Percentiles rank a stretch among this genome's conserved stretches.
Evolutionary conservation across 2,113 vertebrate species (phyloP).

Genomic region (Callaeas wilsoni): DNA sequence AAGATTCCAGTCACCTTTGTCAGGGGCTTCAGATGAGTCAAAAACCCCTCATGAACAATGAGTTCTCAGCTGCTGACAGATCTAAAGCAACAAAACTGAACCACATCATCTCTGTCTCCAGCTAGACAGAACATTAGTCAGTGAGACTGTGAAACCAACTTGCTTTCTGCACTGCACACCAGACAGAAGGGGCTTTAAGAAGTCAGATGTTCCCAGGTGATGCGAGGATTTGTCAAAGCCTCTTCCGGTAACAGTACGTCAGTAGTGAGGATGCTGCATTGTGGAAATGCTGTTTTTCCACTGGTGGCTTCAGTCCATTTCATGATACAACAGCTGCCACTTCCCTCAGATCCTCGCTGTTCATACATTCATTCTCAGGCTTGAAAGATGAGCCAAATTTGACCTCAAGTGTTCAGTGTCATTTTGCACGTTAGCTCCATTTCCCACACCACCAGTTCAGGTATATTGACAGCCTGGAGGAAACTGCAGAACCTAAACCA

Average conservation of each 20-base stretch:
- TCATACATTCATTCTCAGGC: neutral
- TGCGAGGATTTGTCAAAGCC: constrained; percentile 23
- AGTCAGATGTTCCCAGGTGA: constrained; percentile 57
- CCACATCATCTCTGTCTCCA: constrained; percentile 19
- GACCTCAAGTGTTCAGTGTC: neutral
- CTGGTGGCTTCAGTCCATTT: neutral
- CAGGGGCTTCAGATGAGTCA: constrained; percentile 49
- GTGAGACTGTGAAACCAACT: constrained; percentile 18
- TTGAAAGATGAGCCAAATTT: neutral
- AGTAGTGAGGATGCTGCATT: neutral
- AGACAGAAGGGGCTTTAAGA: constrained; percentile 13
- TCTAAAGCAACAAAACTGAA: constrained; percentile 42
- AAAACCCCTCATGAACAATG: constrained; percentile 31
- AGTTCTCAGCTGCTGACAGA: constrained; percentile 53
- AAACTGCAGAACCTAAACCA: neutral
- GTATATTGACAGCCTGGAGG: neutral
- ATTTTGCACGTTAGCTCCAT: neutral
- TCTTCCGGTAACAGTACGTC: neutral
- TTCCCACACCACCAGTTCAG: neutral
- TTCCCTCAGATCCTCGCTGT: neutral
- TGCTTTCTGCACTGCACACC: constrained; percentile 1
- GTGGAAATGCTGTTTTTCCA: neutral
- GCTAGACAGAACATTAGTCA: constrained; percentile 49
- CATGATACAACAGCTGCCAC: neutral
- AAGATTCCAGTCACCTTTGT: constrained; percentile 50